Evolutionary conservation across 2,113 vertebrate species (phyloP).

Genomic region (Plectropomus leopardus): DNA sequence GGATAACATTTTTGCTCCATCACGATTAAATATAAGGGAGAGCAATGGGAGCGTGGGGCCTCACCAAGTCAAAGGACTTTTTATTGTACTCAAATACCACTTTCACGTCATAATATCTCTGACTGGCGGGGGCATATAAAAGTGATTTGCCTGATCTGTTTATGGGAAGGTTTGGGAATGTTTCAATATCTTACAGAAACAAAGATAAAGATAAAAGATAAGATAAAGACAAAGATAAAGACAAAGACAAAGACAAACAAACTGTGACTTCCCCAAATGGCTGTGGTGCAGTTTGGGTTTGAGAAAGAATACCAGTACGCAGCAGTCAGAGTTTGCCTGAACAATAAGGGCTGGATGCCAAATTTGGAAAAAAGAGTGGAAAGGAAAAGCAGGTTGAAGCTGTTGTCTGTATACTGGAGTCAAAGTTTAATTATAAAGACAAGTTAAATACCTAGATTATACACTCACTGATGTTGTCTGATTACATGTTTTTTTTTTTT

Average conservation of each 20-base stretch:
- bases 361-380: not conserved
- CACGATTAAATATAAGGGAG: conserved; percentile 16
- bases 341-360: not conserved
- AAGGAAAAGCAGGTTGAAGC: not conserved
- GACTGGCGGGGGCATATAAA: not conserved
- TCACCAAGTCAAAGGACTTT: not conserved
- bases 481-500: too few relatives aligned
- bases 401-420: not conserved
- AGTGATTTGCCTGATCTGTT: not conserved
- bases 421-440: not conserved
- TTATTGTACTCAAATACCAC: not conserved
- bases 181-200: not conserved
- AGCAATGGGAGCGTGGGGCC: conserved; percentile 1
- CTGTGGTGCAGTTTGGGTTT: not conserved
- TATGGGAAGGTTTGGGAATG: not conserved
- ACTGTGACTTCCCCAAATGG: not conserved
- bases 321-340: conserved; percentile 3
- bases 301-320: not conserved
- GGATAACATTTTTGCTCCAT: conserved; percentile 12
- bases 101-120: conserved; percentile 12
- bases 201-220: too few relatives aligned
- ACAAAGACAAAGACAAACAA: too few relatives aligned
- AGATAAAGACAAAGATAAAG: too few relatives aligned
- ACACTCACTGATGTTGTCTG: not conserved
- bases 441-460: not conserved